phyloP scores from a whole-genome alignment of 1,140 invertebrate genomes.

The Bathynomus jamesi region DNA sequence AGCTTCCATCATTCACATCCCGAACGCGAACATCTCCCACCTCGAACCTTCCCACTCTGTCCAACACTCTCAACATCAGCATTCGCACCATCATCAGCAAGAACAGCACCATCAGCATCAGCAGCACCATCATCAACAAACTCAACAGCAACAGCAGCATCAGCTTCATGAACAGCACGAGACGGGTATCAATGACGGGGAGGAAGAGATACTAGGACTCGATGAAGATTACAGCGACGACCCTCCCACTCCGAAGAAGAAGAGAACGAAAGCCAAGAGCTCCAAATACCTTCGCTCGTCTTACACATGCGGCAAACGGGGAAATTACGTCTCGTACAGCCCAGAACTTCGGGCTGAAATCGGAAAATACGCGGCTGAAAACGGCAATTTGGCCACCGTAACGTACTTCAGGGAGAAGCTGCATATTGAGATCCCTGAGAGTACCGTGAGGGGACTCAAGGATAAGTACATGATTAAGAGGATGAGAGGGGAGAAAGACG shows the following conservation, averaged over 20 bases:
- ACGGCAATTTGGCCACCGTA: conserved; percentile 42
- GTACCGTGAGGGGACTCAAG: conserved; percentile 42
- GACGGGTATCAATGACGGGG: not conserved
- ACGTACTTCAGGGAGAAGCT: conserved; percentile 41
- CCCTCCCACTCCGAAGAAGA: conserved; percentile 27
- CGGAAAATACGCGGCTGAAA: conserved; percentile 43
- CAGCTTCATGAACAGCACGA: conserved; percentile 3
- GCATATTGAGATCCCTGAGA: conserved; percentile 43
- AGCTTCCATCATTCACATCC: not conserved
- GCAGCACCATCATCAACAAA: conserved; percentile 2
- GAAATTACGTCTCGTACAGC: conserved; percentile 42
- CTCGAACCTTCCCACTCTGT: not conserved
- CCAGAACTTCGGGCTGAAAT: conserved; percentile 44
- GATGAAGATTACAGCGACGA: conserved; percentile 21
- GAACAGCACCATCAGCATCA: not conserved
- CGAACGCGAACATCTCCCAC: no score
- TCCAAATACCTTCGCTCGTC: not conserved
- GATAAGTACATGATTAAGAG: conserved; percentile 43
- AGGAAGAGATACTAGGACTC: conserved; percentile 19
- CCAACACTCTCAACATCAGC: not conserved
- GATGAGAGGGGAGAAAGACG: conserved; percentile 37
- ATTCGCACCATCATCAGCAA: not conserved
- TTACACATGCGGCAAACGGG: conserved; percentile 26
- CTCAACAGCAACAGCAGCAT: conserved; percentile 12
- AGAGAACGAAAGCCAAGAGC: conserved; percentile 15